Base-by-base conservation (phyloP, 2,797 vertebrate genomes). In the Macrochelys suwanniensis region DNA sequence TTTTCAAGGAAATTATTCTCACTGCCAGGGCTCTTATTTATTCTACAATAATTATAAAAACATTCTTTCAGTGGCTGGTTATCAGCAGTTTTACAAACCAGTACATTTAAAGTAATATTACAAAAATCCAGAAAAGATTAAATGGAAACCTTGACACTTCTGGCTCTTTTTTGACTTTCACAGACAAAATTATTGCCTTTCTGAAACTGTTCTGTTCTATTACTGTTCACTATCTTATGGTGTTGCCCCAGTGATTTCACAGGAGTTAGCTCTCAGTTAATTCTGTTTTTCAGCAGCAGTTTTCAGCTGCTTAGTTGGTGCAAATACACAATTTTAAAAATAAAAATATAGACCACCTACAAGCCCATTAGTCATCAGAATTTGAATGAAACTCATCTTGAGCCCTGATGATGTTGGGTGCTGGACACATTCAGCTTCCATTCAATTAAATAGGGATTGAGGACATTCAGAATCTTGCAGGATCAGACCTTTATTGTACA, bases 241-340 rank as follows among this genome's bases (percentile, higher is more conserved):
- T 7, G 59, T 33, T 61, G 31, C 59, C 7, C 28, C 59, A 61
- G 59, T 42, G n/a, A 71, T 71, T 71, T 71, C n/a, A 71, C 19
- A 42, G n/a, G 65, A n/a, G 17, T 71, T 71, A 21, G 10, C n/a
- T 95, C 86, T 93, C 82, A 94, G 77, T 87, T 92, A 93, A 86
- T 15, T 65, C 65, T 71, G 65, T 71, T 71, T 54, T 71, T 71
- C 16, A 71, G 65, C 33, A 65, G 31, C 81, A 33, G 7, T 85
- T 95, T 94, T 92, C 91, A 92, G 83, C 80, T 80, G 81, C 76
- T 83, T 82, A 51, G 79, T 76, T 71, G 76, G 42, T 92, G 33
- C 77, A 93, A 93, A 57, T 33, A 50, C 37, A 82, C 51, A 3
- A 42, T 42, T 71, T 42, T 71, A 71, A 71, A 71, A 94, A 76